Percentiles rank a stretch among this genome's conserved stretches.
phyloP scores from a whole-genome alignment of 2,113 vertebrate genomes.

The Erythrocercus mccallii region DNA sequence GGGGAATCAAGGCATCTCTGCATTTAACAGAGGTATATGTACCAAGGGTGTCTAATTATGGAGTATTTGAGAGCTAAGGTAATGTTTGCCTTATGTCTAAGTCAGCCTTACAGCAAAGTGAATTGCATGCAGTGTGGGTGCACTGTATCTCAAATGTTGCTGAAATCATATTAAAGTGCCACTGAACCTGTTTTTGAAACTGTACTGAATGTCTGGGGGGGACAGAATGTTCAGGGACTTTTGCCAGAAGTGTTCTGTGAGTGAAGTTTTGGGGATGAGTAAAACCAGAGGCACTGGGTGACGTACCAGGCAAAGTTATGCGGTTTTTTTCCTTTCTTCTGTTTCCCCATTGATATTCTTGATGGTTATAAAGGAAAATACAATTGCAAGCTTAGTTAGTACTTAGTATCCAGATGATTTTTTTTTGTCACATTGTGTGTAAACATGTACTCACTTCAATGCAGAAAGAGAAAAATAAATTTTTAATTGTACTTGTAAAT shows the following conservation, averaged over 20 bases:
- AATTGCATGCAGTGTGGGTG: not conserved
- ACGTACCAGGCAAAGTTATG: not conserved
- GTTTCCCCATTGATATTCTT: not conserved
- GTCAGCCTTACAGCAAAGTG: conserved; percentile 47
- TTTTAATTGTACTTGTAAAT: conserved; percentile 62
- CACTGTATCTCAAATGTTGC: conserved; percentile 18
- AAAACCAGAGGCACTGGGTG: not conserved
- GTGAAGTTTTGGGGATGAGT: not conserved
- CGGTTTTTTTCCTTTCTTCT: not conserved
- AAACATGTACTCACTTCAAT: conserved; percentile 46
- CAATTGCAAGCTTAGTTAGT: not conserved
- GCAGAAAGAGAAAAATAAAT: conserved; percentile 70
- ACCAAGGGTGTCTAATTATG: conserved; percentile 2
- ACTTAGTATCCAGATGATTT: not conserved
- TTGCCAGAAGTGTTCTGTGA: not conserved
- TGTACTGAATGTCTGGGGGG: not conserved
- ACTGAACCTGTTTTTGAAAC: not conserved
- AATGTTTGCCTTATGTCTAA: conserved; percentile 45
- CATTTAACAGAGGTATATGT: not conserved
- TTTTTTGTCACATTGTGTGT: conserved; percentile 5
- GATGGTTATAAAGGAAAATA: not conserved
- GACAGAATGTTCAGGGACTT: not conserved
- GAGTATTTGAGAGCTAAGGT: conserved; percentile 12
- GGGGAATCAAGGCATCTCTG: conserved; percentile 22
- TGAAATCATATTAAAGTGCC: conserved; percentile 45